A percentile compares a stretch with the other conserved stretches of the same genome.
Evolutionary conservation across 2,113 vertebrate species (phyloP).

Genomic region (Brachionichthys hirsutus): DNA sequence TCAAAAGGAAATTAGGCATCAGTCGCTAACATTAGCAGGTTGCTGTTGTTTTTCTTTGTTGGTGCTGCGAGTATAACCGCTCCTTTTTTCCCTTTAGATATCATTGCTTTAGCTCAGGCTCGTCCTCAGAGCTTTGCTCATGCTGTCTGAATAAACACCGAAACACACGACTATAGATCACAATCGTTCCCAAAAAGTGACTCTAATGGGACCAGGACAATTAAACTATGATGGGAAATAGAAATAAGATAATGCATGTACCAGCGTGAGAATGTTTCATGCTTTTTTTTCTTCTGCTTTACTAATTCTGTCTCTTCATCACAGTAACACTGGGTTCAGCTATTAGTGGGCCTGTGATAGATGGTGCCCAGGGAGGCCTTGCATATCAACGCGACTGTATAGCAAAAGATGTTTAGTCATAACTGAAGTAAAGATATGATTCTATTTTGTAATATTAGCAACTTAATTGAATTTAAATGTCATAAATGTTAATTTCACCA

Average conservation of each 20-base stretch:
- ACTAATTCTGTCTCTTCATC: neutral
- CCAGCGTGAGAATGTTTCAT: neutral
- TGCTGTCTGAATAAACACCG: constrained; percentile 29
- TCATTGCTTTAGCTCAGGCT: constrained; percentile 44
- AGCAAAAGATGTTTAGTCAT: too few species aligned
- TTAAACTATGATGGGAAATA: constrained; percentile 16
- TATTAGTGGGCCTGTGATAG: neutral
- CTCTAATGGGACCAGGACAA: constrained; percentile 26
- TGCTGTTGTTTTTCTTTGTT: constrained; percentile 40
- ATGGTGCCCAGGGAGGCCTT: too few species aligned
- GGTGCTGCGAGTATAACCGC: constrained; percentile 28
- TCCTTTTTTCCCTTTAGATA: constrained; percentile 31
- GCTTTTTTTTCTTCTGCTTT: neutral
- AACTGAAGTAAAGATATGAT: neutral
- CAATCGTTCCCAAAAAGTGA: constrained; percentile 33
- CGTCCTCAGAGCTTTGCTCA: constrained; percentile 53
- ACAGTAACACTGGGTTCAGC: neutral
- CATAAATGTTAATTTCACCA: too few species aligned
- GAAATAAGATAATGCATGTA: constrained; percentile 14
- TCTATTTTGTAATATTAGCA: neutral
- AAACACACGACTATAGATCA: constrained; percentile 16
- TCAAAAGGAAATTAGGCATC: constrained; percentile 76
- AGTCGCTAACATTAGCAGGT: constrained; percentile 70
- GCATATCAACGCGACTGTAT: too few species aligned
- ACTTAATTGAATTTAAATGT: neutral